These are phyloP conservation scores for Apolygus lucorum DNA, from an alignment of 1,140 invertebrate species.

Conservation along the genomic window DNA sequence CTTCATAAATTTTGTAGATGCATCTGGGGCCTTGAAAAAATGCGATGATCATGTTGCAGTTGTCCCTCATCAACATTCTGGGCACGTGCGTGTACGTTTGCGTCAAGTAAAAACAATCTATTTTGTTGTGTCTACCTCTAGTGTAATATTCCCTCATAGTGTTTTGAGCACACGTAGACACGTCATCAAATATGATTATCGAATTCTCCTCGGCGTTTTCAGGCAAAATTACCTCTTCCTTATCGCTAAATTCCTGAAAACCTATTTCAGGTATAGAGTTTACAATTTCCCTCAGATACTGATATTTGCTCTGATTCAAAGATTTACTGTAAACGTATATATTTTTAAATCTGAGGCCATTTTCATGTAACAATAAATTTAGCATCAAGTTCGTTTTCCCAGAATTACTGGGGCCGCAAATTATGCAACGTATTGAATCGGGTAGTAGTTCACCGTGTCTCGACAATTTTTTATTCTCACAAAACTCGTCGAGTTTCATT, in stretches of 20 bases:
- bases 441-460: no score
- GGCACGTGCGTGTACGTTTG: conserved; percentile 38
- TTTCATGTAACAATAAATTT: conserved; percentile 35
- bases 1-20: conserved; percentile 20
- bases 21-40: conserved; percentile 20
- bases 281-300: conserved; percentile 31
- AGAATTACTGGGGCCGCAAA: no score
- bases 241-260: conserved; percentile 30
- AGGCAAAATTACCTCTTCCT: conserved; percentile 34
- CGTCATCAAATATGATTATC: conserved; percentile 40
- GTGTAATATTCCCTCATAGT: conserved; percentile 38
- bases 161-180: conserved; percentile 38
- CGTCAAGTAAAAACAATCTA: no score
- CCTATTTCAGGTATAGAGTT: conserved; percentile 30
- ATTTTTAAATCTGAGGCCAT: conserved; percentile 38
- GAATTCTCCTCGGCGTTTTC: conserved; percentile 34
- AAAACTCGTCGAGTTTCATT: no score
- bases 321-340: conserved; percentile 37
- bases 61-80: conserved; percentile 40
- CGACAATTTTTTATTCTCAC: no score
- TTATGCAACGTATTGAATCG: no score
- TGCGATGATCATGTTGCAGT: conserved; percentile 37
- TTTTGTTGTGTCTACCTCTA: conserved; percentile 38
- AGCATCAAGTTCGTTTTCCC: conserved; percentile 38
- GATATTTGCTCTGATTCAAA: conserved; percentile 36